A percentile compares a stretch with the other conserved stretches of the same genome.
Conservation (phyloP, 2,888 invertebrate genomes). For the Hylaea fasciaria region DNA sequence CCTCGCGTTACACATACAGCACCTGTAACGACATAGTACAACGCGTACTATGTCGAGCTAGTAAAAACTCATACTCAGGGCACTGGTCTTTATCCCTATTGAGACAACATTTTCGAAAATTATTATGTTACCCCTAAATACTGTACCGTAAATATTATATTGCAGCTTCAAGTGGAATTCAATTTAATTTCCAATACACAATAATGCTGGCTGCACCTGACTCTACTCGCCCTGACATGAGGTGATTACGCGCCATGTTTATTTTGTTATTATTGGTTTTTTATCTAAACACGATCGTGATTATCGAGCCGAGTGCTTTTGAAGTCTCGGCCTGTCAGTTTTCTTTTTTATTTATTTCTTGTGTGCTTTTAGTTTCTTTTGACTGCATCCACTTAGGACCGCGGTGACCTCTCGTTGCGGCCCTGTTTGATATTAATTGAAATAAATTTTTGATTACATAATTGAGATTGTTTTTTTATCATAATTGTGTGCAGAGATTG, state of each 20-base stretch:
- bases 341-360: slow-evolving; percentile 47
- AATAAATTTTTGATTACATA: slow-evolving; percentile 41
- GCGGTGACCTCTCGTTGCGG: slow-evolving; percentile 51
- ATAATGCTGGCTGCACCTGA: slow-evolving; percentile 46
- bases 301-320: slow-evolving; percentile 69
- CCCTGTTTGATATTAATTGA: slow-evolving; percentile 53
- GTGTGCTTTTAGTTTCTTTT: slow-evolving; percentile 47
- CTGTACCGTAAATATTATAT: too few species aligned
- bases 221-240: slow-evolving; percentile 65
- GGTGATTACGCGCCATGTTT: slow-evolving; percentile 80
- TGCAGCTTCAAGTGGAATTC: too few species aligned
- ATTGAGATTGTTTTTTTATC: slow-evolving; percentile 34
- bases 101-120: too few species aligned
- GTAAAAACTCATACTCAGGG: too few species aligned
- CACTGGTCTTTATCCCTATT: too few species aligned
- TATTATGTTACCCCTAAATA: too few species aligned
- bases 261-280: slow-evolving; percentile 81
- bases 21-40: too few species aligned
- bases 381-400: slow-evolving; percentile 53
- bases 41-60: too few species aligned
- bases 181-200: too few species aligned
- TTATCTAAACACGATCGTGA: slow-evolving; percentile 83
- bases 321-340: slow-evolving; percentile 59
- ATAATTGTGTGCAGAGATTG: background rate
- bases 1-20: too few species aligned